These are phyloP conservation scores for Odontophorus gujanensis DNA, from an alignment of 2,113 vertebrate species.

Conservation along the genomic window DNA sequence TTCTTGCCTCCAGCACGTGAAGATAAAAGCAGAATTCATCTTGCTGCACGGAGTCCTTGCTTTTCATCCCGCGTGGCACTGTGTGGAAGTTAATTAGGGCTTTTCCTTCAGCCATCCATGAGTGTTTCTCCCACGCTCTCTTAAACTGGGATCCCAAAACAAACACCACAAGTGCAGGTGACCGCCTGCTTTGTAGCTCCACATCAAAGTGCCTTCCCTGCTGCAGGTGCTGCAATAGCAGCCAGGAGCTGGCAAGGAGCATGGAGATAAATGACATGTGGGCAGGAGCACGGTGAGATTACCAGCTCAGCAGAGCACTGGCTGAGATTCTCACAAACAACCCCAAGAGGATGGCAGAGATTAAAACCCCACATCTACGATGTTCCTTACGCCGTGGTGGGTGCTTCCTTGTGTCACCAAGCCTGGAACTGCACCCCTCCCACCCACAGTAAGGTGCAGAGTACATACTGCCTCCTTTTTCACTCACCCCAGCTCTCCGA, in stretches of 20 bases:
- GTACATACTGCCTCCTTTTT: background rate
- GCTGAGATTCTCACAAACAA: background rate
- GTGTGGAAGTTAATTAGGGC: background rate
- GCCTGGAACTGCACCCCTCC: background rate
- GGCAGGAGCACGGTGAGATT: background rate
- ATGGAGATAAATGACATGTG: background rate
- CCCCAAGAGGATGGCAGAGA: background rate
- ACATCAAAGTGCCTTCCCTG: background rate
- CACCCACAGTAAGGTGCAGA: background rate
- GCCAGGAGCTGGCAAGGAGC: background rate
- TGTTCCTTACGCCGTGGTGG: background rate
- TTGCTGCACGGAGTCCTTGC: background rate
- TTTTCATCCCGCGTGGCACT: background rate
- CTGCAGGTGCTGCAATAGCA: background rate
- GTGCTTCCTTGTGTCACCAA: background rate
- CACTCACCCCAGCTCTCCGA: background rate
- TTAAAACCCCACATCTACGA: background rate
- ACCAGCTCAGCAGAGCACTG: background rate
- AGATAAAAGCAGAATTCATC: slow-evolving; percentile 37
- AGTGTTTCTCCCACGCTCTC: background rate
- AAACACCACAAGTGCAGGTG: background rate
- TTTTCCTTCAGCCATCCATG: background rate
- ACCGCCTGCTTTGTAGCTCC: background rate
- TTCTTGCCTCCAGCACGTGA: background rate
- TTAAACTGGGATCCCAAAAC: slow-evolving; percentile 2